Percentiles rank a stretch among this genome's conserved stretches.
Conservation (phyloP, 2,888 invertebrate species). For the Latrodectus elegans region DNA sequence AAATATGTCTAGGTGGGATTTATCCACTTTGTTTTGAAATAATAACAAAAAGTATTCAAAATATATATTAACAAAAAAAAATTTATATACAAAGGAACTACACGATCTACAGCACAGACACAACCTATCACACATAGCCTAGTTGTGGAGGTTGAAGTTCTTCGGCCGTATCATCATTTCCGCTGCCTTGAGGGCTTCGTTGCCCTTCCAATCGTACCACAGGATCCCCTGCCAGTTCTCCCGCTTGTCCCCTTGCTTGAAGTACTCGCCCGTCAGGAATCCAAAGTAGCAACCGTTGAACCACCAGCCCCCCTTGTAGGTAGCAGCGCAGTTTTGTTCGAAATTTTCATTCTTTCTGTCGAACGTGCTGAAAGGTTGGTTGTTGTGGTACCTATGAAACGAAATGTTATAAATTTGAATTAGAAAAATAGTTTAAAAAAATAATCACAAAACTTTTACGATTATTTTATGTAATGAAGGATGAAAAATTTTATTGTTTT, state of each 20-base stretch:
- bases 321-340: constrained; percentile 77
- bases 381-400: constrained; percentile 76
- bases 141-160: constrained; percentile 12
- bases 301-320: constrained; percentile 81
- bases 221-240: constrained; percentile 77
- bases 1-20: too few relatives aligned
- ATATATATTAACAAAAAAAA: too few relatives aligned
- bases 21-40: too few relatives aligned
- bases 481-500: neutral
- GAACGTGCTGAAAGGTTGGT: constrained; percentile 77
- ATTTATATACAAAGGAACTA: too few relatives aligned
- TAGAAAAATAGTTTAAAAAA: neutral
- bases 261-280: constrained; percentile 67
- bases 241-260: constrained; percentile 28
- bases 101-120: too few relatives aligned
- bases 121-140: too few relatives aligned
- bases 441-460: neutral
- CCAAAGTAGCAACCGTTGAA: constrained; percentile 77
- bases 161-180: constrained; percentile 77
- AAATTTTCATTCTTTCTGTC: constrained; percentile 77
- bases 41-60: too few relatives aligned
- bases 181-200: constrained; percentile 78
- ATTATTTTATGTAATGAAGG: neutral
- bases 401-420: constrained; percentile 73
- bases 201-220: constrained; percentile 80